A percentile compares a stretch with the other conserved stretches of the same genome.
phyloP scores from a whole-genome alignment of 2,888 invertebrate species.

The Gari tellinella region DNA sequence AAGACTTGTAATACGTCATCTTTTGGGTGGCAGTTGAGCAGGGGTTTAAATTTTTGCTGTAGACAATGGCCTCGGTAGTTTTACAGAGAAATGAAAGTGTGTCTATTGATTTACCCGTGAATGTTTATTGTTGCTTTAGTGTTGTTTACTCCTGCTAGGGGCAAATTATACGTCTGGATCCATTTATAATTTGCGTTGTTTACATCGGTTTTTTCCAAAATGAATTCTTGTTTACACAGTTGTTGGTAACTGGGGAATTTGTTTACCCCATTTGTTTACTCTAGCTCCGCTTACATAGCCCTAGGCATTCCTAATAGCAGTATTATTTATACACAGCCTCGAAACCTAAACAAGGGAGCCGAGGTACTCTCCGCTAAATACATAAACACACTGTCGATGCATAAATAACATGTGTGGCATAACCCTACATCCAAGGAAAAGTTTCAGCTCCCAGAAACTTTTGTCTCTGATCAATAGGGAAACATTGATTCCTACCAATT shows the following conservation, averaged over 20 bases:
- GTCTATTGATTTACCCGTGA: constrained; percentile 50
- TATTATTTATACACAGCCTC: constrained; percentile 45
- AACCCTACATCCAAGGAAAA: constrained; percentile 13
- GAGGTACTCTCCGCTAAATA: constrained; percentile 2
- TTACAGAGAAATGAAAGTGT: no score
- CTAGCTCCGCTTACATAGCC: constrained; percentile 36
- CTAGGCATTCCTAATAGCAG: constrained; percentile 41
- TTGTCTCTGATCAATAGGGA: no score
- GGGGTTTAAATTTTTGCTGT: no score
- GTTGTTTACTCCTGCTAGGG: constrained; percentile 52
- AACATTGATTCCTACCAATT: no score
- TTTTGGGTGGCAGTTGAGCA: no score
- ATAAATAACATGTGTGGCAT: background rate
- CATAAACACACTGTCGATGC: background rate
- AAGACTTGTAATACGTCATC: no score
- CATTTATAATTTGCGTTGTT: constrained; percentile 67
- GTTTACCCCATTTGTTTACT: constrained; percentile 63
- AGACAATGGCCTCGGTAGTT: no score
- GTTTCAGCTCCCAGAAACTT: constrained; percentile 4
- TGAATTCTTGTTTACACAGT: constrained; percentile 71
- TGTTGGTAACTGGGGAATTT: constrained; percentile 59
- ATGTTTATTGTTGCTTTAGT: constrained; percentile 55
- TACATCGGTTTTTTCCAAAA: constrained; percentile 69
- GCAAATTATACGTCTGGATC: constrained; percentile 36
- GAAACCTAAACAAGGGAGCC: constrained; percentile 37